A percentile compares a stretch with the other conserved stretches of the same genome.
These are phyloP conservation scores for Malacoraja senta DNA, from an alignment of 2,797 vertebrate species.

Conservation along the genomic window DNA sequence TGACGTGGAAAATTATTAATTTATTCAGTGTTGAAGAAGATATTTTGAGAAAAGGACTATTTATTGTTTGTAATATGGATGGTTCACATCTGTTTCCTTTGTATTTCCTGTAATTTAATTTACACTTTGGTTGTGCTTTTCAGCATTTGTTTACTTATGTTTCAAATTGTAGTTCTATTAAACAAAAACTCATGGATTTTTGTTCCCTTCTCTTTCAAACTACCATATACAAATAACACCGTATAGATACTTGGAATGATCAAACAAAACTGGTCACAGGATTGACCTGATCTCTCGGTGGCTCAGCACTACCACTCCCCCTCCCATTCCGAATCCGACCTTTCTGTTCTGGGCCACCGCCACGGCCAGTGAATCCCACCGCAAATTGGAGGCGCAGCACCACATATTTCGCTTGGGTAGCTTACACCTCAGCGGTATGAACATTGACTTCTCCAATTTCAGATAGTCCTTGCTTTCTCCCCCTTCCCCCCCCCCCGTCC, in stretches of 20 bases:
- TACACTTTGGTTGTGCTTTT: not conserved
- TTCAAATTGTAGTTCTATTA: not conserved
- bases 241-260: not conserved
- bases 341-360: too few species aligned
- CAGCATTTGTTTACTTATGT: not conserved
- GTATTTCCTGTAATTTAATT: not conserved
- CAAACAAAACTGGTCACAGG: not conserved
- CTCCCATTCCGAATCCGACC: too few species aligned
- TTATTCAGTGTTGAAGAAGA: not conserved
- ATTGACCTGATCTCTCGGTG: not conserved
- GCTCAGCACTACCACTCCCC: too few species aligned
- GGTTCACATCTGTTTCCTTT: not conserved
- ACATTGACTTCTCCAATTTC: too few species aligned
- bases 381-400: too few species aligned
- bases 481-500: too few species aligned
- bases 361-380: too few species aligned
- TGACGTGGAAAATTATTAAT: constrained; percentile 11
- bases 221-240: not conserved
- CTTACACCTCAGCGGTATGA: too few species aligned
- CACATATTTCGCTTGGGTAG: too few species aligned
- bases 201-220: not conserved
- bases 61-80: not conserved
- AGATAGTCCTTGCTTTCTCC: too few species aligned
- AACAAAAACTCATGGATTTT: not conserved
- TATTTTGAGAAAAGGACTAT: not conserved